Conservation (phyloP, 1,140 invertebrate genomes). For the Apolygus lucorum region DNA sequence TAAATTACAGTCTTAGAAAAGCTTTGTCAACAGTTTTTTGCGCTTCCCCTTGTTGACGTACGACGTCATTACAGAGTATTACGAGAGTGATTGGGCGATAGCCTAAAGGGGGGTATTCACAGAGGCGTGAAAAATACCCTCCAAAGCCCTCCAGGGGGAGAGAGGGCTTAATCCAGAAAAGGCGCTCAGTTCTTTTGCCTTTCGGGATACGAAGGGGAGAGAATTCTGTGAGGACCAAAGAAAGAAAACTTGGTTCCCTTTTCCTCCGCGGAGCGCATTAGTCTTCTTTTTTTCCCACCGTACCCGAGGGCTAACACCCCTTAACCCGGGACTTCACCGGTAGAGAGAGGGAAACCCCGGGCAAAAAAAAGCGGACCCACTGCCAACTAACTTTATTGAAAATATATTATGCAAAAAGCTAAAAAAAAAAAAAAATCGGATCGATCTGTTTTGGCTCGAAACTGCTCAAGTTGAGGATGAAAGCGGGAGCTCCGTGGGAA, state of each 20-base stretch:
- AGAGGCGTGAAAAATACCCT: slow-evolving; percentile 12
- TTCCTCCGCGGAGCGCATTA: background rate
- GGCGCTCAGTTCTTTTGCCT: background rate
- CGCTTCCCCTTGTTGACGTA: slow-evolving; percentile 4
- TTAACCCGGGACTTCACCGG: background rate
- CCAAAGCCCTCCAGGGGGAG: background rate
- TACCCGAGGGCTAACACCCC: background rate
- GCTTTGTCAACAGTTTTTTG: slow-evolving; percentile 14
- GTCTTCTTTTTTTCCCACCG: slow-evolving; percentile 6
- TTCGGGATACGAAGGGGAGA: background rate
- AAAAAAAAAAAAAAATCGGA: background rate
- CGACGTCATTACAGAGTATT: slow-evolving; percentile 13
- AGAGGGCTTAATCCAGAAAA: background rate
- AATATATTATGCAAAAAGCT: background rate
- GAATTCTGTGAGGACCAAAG: no score
- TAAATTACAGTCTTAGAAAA: slow-evolving; percentile 3
- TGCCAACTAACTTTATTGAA: slow-evolving; percentile 16
- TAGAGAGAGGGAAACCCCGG: background rate
- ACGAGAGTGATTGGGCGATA: slow-evolving; percentile 12
- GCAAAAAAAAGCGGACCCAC: background rate
- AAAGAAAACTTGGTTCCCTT: background rate
- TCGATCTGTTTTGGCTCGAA: slow-evolving; percentile 8
- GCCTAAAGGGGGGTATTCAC: background rate
- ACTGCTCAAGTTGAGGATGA: background rate
- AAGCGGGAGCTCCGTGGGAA: no score